Base-by-base conservation (phyloP, 2,113 vertebrate species). In the Hippocampus comes region DNA sequence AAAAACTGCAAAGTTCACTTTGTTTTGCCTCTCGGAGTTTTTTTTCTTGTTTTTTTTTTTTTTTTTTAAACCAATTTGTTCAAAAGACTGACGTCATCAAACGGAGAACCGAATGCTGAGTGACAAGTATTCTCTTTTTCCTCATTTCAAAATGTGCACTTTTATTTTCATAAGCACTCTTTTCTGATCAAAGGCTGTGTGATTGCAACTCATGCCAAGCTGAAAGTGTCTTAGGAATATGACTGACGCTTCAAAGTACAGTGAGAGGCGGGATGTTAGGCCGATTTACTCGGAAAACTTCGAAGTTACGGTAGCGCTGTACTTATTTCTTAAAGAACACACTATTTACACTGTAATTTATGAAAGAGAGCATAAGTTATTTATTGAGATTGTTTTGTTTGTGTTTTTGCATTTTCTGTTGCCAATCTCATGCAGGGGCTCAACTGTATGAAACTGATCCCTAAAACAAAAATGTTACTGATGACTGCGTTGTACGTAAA, bases 161-260 rank as follows among this genome's bases (percentile, higher is more conserved):
- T 88, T 88, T 85, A 61, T 11, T 78, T 77, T n/a, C 6, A 74
- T 9, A 86, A 77, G 23, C 76, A 82, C 80, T 30, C 67, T 75
- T 73, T 84, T 77, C 75, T 68, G 7, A 79, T 72, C 23, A 20
- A 46, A 8, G 8, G 46, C 43, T 67, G n/a, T 15, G 6, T 18
- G 21, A 63, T 10, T 21, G 34, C 30, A 63, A 63, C 18, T 38
- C 9, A 60, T 38, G 27, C 49, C 48, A 63, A 75, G 65, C 74
- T 34, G 21, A 64, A 46, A 67, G 60, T 68, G 71, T 84, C 86
- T 76, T 78, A 63, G n/a, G 21, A n/a, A 56, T 11, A n/a, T 23
- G 53, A 56, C 53, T 56, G 21, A 56, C 21, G 21, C 53, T 56
- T 23, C 21, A n/a, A 10, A 56, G 21, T 23, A 23, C 53, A 23